Percentiles rank a stretch among this genome's conserved stretches.
These are phyloP conservation scores for Heliconius hortense DNA, from an alignment of 2,888 invertebrate species.

Conservation along the genomic window DNA sequence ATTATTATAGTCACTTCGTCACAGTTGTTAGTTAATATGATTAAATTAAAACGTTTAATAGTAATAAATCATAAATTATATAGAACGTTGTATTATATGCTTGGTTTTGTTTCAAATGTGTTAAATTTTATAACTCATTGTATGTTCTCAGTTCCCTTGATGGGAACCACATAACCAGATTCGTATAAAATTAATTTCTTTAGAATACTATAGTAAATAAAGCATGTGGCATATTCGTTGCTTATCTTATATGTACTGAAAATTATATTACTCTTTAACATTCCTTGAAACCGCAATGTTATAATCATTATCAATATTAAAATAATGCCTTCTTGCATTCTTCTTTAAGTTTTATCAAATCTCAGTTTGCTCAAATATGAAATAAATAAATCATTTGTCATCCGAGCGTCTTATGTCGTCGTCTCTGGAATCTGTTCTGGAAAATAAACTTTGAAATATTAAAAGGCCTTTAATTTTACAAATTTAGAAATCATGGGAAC, in stretches of 20 bases:
- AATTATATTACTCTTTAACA: not conserved
- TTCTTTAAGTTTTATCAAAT: constrained; percentile 67
- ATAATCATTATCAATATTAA: not conserved
- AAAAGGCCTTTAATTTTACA: not conserved
- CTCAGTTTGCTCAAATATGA: constrained; percentile 66
- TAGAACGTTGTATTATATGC: not conserved
- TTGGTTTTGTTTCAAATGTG: not conserved
- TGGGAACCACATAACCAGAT: not conserved
- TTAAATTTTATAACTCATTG: not conserved
- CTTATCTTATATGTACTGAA: not conserved
- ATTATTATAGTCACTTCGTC: constrained; percentile 49
- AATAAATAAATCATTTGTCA: constrained; percentile 77
- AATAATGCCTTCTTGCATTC: not conserved
- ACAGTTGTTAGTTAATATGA: constrained; percentile 30
- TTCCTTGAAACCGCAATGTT: not conserved
- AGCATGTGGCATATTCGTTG: not conserved
- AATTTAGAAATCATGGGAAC: not conserved
- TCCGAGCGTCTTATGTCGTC: constrained; percentile 67
- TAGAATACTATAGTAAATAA: not conserved
- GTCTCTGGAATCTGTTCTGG: constrained; percentile 54
- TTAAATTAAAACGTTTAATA: constrained; percentile 17
- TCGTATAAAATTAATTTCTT: not conserved
- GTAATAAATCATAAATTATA: constrained; percentile 9
- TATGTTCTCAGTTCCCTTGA: not conserved
- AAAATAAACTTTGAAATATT: constrained; percentile 49